Conservation (phyloP, 92 coral and sea anemone genomes). For the Pocillopora meandrina region DNA sequence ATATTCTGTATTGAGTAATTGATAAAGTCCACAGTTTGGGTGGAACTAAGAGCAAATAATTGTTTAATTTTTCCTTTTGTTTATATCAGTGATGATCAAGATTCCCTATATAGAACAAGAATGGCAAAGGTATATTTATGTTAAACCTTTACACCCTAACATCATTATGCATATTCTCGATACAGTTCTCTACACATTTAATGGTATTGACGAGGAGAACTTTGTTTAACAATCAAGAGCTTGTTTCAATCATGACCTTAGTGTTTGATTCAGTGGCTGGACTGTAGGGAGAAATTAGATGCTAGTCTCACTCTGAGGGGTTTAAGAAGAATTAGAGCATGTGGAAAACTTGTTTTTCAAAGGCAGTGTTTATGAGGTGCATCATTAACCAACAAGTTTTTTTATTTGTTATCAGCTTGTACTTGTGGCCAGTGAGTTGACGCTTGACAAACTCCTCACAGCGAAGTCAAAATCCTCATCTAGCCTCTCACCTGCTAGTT, state of each 20-base stretch:
- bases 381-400: background rate
- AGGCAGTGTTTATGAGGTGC: background rate
- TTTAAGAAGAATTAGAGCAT: no score
- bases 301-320: no score
- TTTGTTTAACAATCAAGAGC: no score
- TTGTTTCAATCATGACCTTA: background rate
- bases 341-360: no score
- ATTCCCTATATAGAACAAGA: slow-evolving; percentile 62
- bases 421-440: slow-evolving; percentile 88
- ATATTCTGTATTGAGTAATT: no score
- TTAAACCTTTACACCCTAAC: background rate
- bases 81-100: slow-evolving; percentile 53
- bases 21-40: no score
- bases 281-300: no score
- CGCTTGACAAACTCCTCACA: slow-evolving; percentile 89
- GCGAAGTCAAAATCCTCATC: slow-evolving; percentile 98
- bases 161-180: no score
- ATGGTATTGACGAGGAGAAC: no score
- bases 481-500: slow-evolving; percentile 96
- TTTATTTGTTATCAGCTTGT: slow-evolving; percentile 66
- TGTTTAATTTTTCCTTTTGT: background rate
- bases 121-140: slow-evolving; percentile 56
- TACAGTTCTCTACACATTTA: no score
- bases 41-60: no score
- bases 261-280: no score